phyloP scores from a whole-genome alignment of 2,113 vertebrate species.

The Cheirogaleus medius region DNA sequence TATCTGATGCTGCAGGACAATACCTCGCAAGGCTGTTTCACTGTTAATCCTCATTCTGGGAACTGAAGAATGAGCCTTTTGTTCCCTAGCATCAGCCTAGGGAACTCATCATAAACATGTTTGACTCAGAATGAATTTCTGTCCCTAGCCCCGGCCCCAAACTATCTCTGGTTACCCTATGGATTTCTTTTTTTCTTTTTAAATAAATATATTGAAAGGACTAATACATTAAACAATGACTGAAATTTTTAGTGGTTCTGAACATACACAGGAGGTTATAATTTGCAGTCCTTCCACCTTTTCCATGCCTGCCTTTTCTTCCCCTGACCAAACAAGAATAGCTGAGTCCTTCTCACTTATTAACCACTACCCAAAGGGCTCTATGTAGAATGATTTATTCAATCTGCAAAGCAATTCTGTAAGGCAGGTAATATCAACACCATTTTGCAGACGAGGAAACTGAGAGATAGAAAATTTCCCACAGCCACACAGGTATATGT shows the following conservation, averaged over 20 bases:
- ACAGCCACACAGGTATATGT: background rate
- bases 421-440: background rate
- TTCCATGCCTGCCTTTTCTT: background rate
- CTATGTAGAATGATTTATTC: background rate
- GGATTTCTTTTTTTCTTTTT: background rate
- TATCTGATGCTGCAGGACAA: conserved; percentile 50
- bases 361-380: background rate
- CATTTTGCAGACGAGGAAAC: conserved; percentile 49
- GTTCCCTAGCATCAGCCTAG: conserved; percentile 22
- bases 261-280: background rate
- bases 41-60: conserved; percentile 44
- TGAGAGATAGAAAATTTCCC: background rate
- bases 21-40: background rate
- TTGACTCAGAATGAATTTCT: conserved; percentile 35
- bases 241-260: background rate
- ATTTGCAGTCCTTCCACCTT: background rate
- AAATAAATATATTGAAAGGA: background rate
- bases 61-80: conserved; percentile 62
- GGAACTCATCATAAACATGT: conserved; percentile 36
- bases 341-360: background rate
- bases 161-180: background rate
- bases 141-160: background rate
- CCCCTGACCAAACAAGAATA: background rate
- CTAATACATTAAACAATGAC: background rate
- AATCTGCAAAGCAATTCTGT: background rate